Evolutionary conservation across 1,140 invertebrate species (phyloP), one percentile per base, ranked within the genome.

Genomic region (Megalonaias nervosa): DNA sequence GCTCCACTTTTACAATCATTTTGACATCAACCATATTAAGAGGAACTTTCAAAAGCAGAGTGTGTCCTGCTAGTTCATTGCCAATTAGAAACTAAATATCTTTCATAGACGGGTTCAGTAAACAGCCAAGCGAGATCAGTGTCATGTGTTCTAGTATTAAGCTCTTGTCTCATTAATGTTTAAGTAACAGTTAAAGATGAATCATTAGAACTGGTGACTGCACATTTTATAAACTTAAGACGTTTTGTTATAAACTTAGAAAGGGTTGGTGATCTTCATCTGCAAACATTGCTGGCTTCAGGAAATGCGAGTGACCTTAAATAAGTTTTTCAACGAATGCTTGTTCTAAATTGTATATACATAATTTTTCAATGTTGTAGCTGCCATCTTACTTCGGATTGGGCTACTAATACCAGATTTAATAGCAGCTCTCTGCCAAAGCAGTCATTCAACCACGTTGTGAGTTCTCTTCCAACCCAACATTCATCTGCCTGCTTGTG

Each of bases 291-390:
- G 38, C 9, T 11, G 38, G 6, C 9, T 48, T 48, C 38, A 48
- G 38, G 6, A 48, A 21, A 61, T 67, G 62, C 5, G 31, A 38
- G 15, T 67, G n/a, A 48, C 75, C 17, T 2, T 61, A 26, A 9
- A 75, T 62, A 15, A 71, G 14, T 55, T n/a, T 68, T 64, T 80
- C 69, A 26, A 75, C 65, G 3, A 80, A 15, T 59, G 14, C 23
- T 4, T 67, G 73, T 74, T 79, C 77, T 79, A 66, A 79, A 75
- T 71, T 13, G 67, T 19, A 31, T 59, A 71, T 17, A 55, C 23
- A 48, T 58, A 71, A 1, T n/a, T 23, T 12, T 60, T 65, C 6
- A 79, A 56, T 57, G 64, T 79, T 5, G 66, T 57, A 31, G 13
- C 31, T 31, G 70, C 68, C 4, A 71, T 59, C 56, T 77, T 77